These are phyloP conservation scores for Sebastiscus albofasciatus DNA, from an alignment of 2,797 vertebrate genomes.

Conservation along the genomic window DNA sequence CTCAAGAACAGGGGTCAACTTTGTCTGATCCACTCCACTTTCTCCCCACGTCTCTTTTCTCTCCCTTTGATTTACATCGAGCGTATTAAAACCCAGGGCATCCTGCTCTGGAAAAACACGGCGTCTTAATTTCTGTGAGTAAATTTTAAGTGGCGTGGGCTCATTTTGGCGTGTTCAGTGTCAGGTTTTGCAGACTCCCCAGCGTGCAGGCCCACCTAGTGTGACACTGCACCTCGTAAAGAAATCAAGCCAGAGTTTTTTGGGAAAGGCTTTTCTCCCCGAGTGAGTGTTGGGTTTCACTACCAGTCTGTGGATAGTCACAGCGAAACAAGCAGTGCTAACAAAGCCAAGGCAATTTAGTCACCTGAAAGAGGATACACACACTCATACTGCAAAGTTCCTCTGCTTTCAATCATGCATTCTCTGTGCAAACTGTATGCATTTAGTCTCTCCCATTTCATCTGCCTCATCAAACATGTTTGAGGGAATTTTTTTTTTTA, in stretches of 20 bases:
- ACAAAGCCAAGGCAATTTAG: slow-evolving; percentile 73
- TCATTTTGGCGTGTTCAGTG: slow-evolving; percentile 70
- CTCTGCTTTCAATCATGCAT: slow-evolving; percentile 58
- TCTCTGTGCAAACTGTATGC: slow-evolving; percentile 16
- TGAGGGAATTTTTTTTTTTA: background rate
- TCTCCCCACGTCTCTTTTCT: slow-evolving; percentile 46
- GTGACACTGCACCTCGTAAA: slow-evolving; percentile 81
- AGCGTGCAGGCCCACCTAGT: slow-evolving; percentile 78
- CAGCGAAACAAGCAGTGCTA: slow-evolving; percentile 61
- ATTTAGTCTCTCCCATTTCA: background rate
- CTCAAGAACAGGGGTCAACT: slow-evolving; percentile 65
- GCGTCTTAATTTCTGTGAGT: slow-evolving; percentile 70
- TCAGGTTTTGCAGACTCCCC: slow-evolving; percentile 77
- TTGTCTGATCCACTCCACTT: slow-evolving; percentile 42
- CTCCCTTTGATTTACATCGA: slow-evolving; percentile 70
- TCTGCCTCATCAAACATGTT: slow-evolving; percentile 20
- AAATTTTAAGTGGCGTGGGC: slow-evolving; percentile 67
- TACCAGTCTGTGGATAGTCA: slow-evolving; percentile 67
- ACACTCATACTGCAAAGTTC: slow-evolving; percentile 25
- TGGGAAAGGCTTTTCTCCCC: slow-evolving; percentile 63
- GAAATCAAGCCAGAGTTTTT: slow-evolving; percentile 71
- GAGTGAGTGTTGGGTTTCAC: slow-evolving; percentile 80
- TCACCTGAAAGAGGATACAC: slow-evolving; percentile 66
- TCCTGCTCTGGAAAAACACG: slow-evolving; percentile 64
- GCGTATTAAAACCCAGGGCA: slow-evolving; percentile 53